Evolutionary conservation across 64 coral and sea anemone genomes (phyloP).

Genomic region (Acropora yongei): DNA sequence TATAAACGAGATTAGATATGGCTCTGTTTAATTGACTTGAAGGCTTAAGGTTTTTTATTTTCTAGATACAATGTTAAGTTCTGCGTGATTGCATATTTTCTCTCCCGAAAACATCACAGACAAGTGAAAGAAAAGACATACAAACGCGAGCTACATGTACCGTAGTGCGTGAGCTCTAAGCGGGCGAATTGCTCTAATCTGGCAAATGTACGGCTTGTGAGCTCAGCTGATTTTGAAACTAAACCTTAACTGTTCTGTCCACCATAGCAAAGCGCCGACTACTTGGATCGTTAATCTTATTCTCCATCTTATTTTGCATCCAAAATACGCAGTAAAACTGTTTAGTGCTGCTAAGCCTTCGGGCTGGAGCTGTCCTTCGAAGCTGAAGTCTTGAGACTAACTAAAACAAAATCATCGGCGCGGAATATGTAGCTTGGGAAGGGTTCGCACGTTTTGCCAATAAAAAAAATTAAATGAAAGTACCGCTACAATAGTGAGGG

Average conservation of each 20-base stretch:
- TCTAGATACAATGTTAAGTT: constrained; percentile 2
- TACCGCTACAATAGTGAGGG: too few species aligned
- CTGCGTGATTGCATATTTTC: not conserved
- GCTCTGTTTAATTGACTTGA: constrained; percentile 23
- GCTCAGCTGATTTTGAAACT: not conserved
- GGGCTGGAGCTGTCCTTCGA: too few species aligned
- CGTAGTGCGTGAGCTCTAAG: not conserved
- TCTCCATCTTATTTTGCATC: not conserved
- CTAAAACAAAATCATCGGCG: constrained; percentile 2
- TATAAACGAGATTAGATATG: constrained; percentile 37
- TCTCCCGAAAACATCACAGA: constrained; percentile 24
- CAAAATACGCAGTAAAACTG: not conserved
- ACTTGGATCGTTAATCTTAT: constrained; percentile 5
- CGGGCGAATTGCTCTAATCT: too few species aligned
- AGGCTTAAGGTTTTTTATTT: constrained; percentile 9
- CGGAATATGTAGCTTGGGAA: not conserved
- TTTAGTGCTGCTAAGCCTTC: too few species aligned
- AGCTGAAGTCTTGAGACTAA: not conserved
- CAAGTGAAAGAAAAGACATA: not conserved
- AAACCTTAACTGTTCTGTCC: not conserved
- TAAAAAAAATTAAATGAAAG: too few species aligned
- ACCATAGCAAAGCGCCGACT: not conserved
- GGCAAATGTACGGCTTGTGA: not conserved
- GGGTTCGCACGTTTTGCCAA: too few species aligned
- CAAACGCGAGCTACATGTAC: not conserved